These are phyloP conservation scores for Fringilla coelebs DNA, from an alignment of 2,797 vertebrate genomes.

Conservation along the genomic window DNA sequence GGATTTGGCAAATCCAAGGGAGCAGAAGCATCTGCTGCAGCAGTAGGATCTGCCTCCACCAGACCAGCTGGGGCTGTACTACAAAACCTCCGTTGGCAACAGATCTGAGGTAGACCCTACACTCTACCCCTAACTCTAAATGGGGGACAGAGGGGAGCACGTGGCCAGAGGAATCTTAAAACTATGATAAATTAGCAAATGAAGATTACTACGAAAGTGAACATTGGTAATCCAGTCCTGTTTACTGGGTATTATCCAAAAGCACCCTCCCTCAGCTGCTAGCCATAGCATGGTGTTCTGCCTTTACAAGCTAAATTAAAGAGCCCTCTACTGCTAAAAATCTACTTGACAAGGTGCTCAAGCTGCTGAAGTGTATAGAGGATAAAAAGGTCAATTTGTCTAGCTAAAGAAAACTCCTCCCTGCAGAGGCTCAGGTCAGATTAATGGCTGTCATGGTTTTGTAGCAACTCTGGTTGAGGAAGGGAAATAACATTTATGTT, in stretches of 20 bases:
- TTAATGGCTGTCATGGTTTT: not conserved
- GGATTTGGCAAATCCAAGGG: not conserved
- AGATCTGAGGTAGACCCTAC: not conserved
- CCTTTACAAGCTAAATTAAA: not conserved
- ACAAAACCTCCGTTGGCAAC: not conserved
- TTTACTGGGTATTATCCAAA: not conserved
- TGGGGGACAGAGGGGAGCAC: not conserved
- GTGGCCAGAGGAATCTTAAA: not conserved
- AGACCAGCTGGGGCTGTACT: not conserved
- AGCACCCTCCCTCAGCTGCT: not conserved
- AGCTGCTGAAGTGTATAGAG: not conserved
- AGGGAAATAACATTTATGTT: not conserved
- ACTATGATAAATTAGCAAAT: not conserved
- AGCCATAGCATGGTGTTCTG: rapidly evolving
- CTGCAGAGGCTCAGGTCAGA: not conserved
- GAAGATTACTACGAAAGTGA: not conserved
- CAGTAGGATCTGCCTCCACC: not conserved
- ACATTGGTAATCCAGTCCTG: not conserved
- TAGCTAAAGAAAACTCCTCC: not conserved
- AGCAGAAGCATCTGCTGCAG: not conserved
- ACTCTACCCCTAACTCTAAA: not conserved
- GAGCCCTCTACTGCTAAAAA: not conserved
- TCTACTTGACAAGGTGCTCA: not conserved
- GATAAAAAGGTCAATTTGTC: not conserved
- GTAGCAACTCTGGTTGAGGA: not conserved